A percentile compares a stretch with the other conserved stretches of the same genome.
Conservation (phyloP, 1,140 invertebrate species). For the Aphelenchoides fujianensis region DNA sequence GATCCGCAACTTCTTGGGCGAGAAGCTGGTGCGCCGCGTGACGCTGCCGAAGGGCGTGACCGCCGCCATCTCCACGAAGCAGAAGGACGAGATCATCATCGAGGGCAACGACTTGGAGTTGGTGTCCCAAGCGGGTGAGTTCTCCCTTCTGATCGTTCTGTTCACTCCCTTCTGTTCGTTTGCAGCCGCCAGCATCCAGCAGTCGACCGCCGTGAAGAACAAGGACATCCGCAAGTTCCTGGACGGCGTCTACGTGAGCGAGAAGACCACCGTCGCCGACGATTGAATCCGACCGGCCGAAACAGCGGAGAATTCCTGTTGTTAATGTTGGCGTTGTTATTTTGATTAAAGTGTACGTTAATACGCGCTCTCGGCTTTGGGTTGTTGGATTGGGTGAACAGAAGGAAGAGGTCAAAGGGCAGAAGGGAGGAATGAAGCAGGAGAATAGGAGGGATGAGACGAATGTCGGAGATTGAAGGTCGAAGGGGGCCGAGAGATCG, state of each 20-base stretch:
- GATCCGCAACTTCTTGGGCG: constrained; percentile 97
- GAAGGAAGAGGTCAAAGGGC: too few species aligned
- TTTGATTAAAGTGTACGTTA: too few species aligned
- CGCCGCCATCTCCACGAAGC: constrained; percentile 82
- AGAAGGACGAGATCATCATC: constrained; percentile 94
- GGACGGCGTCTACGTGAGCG: constrained; percentile 97
- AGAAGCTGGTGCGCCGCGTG: constrained; percentile 91
- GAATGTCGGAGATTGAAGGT: too few species aligned
- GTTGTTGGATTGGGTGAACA: too few species aligned
- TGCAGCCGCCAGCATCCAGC: constrained; percentile 92
- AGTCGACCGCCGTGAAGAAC: constrained; percentile 95
- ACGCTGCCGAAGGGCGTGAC: constrained; percentile 91
- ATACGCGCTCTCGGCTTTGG: too few species aligned
- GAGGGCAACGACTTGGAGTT: constrained; percentile 96
- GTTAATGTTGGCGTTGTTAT: constrained; percentile 1
- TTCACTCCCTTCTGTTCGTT: constrained; percentile 49
- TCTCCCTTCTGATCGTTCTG: constrained; percentile 21
- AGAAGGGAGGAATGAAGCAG: too few species aligned
- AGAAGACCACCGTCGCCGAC: constrained; percentile 74
- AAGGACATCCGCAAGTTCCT: constrained; percentile 99
- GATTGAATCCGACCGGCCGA: constrained; percentile 27
- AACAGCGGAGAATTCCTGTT: not conserved
- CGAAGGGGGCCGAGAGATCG: too few species aligned
- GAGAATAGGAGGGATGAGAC: too few species aligned
- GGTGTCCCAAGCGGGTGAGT: constrained; percentile 85